phyloP scores from a whole-genome alignment of 2,113 vertebrate species.

The Aleadryas rufinucha region DNA sequence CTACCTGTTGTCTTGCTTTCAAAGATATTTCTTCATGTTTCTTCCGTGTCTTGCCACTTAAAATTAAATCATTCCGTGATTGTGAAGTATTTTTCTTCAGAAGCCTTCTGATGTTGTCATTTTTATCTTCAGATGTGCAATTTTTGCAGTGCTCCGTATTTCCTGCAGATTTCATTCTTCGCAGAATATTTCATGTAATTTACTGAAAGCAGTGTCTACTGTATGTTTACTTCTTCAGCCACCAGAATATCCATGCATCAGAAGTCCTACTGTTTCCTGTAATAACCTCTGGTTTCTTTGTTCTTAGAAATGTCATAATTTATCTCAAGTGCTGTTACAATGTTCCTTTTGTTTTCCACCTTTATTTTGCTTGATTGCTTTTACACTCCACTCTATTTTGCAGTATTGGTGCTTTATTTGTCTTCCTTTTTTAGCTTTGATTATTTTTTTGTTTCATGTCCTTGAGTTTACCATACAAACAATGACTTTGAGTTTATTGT shows the following conservation, averaged over 20 bases:
- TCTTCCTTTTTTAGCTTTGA: neutral
- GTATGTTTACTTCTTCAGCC: neutral
- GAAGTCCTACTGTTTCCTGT: neutral
- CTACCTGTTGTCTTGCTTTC: neutral
- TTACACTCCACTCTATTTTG: neutral
- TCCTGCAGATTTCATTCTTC: slow-evolving; percentile 32
- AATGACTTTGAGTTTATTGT: neutral
- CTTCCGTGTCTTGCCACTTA: slow-evolving; percentile 19
- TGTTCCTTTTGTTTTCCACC: neutral
- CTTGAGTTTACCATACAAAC: neutral
- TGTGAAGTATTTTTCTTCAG: slow-evolving; percentile 32
- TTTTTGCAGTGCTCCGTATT: neutral
- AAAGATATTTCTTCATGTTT: slow-evolving; percentile 13
- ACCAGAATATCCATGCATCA: neutral
- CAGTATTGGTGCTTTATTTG: neutral
- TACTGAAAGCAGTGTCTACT: neutral
- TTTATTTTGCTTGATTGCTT: neutral
- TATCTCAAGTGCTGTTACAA: neutral
- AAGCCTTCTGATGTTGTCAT: slow-evolving; percentile 48
- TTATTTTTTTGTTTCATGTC: neutral
- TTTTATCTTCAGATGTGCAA: slow-evolving; percentile 30
- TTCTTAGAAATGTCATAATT: neutral
- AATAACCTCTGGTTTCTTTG: neutral
- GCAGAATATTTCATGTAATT: neutral
- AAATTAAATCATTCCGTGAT: slow-evolving; percentile 26